Conservation (phyloP, 2,888 invertebrate species). For the Microplitis manilae region DNA sequence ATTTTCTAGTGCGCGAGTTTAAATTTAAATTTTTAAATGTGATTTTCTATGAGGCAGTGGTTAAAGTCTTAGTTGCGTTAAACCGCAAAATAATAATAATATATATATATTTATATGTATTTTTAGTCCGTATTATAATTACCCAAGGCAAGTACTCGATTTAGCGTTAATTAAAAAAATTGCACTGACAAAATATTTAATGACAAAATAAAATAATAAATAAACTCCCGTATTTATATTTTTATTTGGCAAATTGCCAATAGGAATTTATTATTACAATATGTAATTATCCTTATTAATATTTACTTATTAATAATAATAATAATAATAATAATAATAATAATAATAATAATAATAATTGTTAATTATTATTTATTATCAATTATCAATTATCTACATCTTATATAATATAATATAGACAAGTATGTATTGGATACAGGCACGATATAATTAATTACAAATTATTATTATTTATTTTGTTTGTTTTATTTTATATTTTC, state of each 20-base stretch:
- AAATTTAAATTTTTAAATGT: not conserved
- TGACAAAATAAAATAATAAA: constrained; percentile 19
- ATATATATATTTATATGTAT: too few species aligned
- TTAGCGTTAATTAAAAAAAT: not conserved
- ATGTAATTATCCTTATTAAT: not conserved
- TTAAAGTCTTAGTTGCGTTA: not conserved
- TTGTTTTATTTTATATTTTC: not conserved
- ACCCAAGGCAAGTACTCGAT: not conserved
- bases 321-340: not conserved
- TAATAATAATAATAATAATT: constrained; percentile 9
- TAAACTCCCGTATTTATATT: constrained; percentile 9
- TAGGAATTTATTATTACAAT: constrained; percentile 1
- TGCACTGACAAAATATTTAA: not conserved
- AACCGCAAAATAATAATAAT: not conserved
- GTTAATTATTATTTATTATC: constrained; percentile 49
- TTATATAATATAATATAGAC: constrained; percentile 57
- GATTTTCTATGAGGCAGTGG: not conserved
- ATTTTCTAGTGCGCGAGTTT: not conserved
- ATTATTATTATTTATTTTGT: constrained; percentile 54
- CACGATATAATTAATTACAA: constrained; percentile 69
- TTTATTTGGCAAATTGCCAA: not conserved
- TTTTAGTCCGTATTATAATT: not conserved
- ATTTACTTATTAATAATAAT: not conserved
- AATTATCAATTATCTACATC: constrained; percentile 46
- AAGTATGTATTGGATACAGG: constrained; percentile 68